phyloP scores from a whole-genome alignment of 2,113 vertebrate genomes.

The Caranx melampygus region DNA sequence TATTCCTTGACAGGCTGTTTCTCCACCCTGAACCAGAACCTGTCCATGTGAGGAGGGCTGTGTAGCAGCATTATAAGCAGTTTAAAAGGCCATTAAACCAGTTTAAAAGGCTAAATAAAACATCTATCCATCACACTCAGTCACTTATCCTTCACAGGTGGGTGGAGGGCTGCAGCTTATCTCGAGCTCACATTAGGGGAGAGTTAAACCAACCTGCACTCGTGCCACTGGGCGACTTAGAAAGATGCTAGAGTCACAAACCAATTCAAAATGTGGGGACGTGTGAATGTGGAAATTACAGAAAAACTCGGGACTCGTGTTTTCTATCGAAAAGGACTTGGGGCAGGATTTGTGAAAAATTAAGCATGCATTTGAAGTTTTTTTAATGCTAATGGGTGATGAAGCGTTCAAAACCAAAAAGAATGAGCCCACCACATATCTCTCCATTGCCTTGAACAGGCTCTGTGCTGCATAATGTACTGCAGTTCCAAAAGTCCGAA shows the following conservation, averaged over 20 bases:
- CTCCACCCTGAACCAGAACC: neutral
- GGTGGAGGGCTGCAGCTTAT: neutral
- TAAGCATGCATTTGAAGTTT: no score
- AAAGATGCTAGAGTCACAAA: neutral
- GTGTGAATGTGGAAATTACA: no score
- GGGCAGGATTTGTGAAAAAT: no score
- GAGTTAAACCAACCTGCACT: neutral
- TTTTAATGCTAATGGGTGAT: no score
- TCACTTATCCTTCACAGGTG: neutral
- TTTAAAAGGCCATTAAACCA: neutral
- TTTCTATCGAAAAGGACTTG: no score
- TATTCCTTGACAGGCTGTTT: neutral
- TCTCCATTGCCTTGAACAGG: no score
- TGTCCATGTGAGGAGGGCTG: neutral
- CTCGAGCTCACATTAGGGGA: neutral
- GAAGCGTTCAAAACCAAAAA: no score
- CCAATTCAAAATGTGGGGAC: neutral
- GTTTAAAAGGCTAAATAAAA: neutral
- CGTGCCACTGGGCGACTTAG: neutral
- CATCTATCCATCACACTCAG: neutral
- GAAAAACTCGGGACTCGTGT: neutral
- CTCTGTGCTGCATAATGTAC: no score
- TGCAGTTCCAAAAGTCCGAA: no score
- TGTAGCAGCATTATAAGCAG: neutral
- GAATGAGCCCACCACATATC: no score